phyloP scores from a whole-genome alignment of 1,140 invertebrate species.

The Episyrphus balteatus region DNA sequence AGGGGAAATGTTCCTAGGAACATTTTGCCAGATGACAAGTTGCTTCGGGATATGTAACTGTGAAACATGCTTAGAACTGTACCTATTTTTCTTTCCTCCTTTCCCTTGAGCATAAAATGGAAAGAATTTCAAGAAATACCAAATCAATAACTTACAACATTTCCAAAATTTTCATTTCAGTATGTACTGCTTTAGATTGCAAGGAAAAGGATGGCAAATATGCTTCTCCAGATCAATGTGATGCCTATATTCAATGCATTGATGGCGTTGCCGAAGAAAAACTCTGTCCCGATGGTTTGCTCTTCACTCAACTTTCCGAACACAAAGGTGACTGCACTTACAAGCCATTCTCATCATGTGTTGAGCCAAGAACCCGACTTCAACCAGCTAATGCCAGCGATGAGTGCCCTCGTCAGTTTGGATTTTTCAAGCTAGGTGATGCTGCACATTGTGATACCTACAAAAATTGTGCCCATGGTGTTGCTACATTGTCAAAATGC shows the following conservation, averaged over 20 bases:
- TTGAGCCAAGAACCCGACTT: conserved; percentile 48
- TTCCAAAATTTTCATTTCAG: too few species aligned
- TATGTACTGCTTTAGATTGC: conserved; percentile 36
- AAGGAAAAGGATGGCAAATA: conserved; percentile 58
- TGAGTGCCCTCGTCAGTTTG: conserved; percentile 75
- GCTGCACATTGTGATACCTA: conserved; percentile 65
- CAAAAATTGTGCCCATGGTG: conserved; percentile 70
- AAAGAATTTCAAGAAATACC: too few species aligned
- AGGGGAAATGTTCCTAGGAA: too few species aligned
- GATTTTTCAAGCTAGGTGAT: conserved; percentile 65
- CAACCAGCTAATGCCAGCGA: conserved; percentile 49
- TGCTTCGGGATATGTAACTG: too few species aligned
- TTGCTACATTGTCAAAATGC: conserved; percentile 43
- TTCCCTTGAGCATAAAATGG: too few species aligned
- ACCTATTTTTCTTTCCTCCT: too few species aligned
- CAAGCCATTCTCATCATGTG: conserved; percentile 66
- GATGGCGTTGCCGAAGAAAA: conserved; percentile 62
- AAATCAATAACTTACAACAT: too few species aligned
- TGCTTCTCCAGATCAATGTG: conserved; percentile 57
- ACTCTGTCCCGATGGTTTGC: conserved; percentile 70
- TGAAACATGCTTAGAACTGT: too few species aligned
- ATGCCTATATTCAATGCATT: conserved; percentile 49
- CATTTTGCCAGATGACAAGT: too few species aligned
- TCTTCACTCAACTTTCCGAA: conserved; percentile 68
- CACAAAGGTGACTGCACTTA: conserved; percentile 66